These are phyloP conservation scores for Aphelenchoides besseyi DNA, from an alignment of 1,140 invertebrate species.

Conservation along the genomic window DNA sequence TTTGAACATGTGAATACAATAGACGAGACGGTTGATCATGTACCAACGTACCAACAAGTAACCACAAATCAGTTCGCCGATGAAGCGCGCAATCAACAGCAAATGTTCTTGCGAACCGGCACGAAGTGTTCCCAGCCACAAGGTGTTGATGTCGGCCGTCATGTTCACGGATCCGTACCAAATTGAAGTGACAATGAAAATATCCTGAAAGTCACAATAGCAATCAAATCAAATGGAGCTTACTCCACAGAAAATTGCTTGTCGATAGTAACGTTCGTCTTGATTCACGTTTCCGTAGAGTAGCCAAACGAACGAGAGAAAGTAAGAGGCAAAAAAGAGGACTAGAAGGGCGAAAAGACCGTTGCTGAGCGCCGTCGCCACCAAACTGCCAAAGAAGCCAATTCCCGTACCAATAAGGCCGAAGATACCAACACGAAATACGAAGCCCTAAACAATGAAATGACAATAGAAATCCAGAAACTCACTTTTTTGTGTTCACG, in stretches of 20 bases:
- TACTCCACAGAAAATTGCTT: not conserved
- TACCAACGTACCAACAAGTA: not conserved
- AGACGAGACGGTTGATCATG: not conserved
- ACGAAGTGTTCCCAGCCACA: not conserved
- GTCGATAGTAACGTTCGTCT: not conserved
- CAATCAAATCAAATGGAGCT: not conserved
- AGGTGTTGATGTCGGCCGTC: not conserved
- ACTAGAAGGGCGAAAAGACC: not conserved
- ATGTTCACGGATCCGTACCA: not conserved
- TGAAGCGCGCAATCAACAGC: not conserved
- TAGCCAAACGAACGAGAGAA: not conserved
- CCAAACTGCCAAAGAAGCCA: not conserved
- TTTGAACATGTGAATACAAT: not conserved
- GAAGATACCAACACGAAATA: not conserved
- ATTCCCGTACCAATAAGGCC: not conserved
- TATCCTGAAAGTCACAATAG: no score
- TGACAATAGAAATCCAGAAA: not conserved
- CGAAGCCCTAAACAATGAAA: not conserved
- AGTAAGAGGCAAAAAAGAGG: not conserved
- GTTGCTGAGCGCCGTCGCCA: not conserved
- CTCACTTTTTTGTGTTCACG: not conserved
- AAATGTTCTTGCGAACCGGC: not conserved
- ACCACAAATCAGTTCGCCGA: not conserved
- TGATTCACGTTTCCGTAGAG: not conserved
- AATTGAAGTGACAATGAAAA: not conserved